Evolutionary conservation across 2,888 invertebrate species (phyloP).

Genomic region (Drosophila mayaguana): DNA sequence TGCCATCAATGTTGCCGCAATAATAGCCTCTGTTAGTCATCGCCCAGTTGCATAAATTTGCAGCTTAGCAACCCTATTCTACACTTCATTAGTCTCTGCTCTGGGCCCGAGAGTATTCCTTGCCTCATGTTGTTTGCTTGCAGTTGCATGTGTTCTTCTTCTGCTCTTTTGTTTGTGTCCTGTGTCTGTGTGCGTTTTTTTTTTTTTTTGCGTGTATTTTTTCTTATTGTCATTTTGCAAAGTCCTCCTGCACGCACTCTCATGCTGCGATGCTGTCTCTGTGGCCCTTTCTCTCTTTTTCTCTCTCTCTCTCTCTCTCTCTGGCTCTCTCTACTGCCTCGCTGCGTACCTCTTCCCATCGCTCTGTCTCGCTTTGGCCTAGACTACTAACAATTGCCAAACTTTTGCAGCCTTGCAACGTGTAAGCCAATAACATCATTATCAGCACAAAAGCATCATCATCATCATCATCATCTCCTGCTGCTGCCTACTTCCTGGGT

Average conservation of each 20-base stretch:
- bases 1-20: conserved; percentile 4
- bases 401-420: conserved; percentile 24
- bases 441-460: conserved; percentile 7
- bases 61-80: conserved; percentile 52
- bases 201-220: not conserved
- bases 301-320: not conserved
- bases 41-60: conserved; percentile 39
- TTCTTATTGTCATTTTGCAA: conserved; percentile 17
- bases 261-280: conserved; percentile 3
- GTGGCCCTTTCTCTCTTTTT: not conserved
- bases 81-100: conserved; percentile 53
- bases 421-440: conserved; percentile 28
- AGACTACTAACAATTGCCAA: conserved; percentile 14
- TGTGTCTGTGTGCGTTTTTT: not conserved
- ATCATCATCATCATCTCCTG: conserved; percentile 11
- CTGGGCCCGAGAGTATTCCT: not conserved
- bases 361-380: conserved; percentile 16
- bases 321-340: not conserved
- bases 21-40: not conserved
- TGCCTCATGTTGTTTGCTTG: conserved; percentile 1
- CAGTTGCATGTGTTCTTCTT: conserved; percentile 13
- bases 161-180: not conserved
- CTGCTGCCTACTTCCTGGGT: conserved; percentile 35
- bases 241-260: conserved; percentile 15
- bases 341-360: too few relatives aligned